Conservation (phyloP, 2,888 invertebrate species). For the Atherix ibis region DNA sequence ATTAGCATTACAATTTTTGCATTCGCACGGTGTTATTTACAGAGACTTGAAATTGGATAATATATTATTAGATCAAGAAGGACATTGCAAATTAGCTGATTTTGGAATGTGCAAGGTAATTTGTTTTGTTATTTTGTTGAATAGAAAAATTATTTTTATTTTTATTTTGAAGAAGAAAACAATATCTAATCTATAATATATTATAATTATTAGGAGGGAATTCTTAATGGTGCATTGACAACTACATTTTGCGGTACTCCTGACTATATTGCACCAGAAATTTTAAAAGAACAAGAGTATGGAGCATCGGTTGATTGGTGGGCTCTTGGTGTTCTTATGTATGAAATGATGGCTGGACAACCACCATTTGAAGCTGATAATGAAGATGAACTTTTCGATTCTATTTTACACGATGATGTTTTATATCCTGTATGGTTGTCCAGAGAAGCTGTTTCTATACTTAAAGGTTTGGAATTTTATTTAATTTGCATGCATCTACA, state of each 20-base stretch:
- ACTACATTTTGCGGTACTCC: constrained; percentile 99
- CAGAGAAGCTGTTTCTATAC: constrained; percentile 76
- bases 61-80: constrained; percentile 89
- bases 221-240: constrained; percentile 64
- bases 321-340: constrained; percentile 96
- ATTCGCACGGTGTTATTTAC: constrained; percentile 93
- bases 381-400: constrained; percentile 98
- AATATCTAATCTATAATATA: not conserved
- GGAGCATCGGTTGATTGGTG: constrained; percentile 88
- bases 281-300: constrained; percentile 83
- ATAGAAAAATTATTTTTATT: constrained; percentile 4
- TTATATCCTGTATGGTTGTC: constrained; percentile 95
- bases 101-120: constrained; percentile 99
- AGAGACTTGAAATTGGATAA: constrained; percentile 98
- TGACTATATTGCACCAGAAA: constrained; percentile 98
- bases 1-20: constrained; percentile 91
- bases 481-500: no score
- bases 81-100: constrained; percentile 86
- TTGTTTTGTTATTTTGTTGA: no score
- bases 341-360: constrained; percentile 99
- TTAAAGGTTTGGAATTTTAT: constrained; percentile 56
- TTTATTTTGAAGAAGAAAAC: not conserved
- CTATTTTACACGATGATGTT: constrained; percentile 95
- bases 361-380: constrained; percentile 99
- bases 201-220: constrained; percentile 23